Base-by-base conservation (phyloP, 2,113 vertebrate genomes). In the Pachyramphus minor region DNA sequence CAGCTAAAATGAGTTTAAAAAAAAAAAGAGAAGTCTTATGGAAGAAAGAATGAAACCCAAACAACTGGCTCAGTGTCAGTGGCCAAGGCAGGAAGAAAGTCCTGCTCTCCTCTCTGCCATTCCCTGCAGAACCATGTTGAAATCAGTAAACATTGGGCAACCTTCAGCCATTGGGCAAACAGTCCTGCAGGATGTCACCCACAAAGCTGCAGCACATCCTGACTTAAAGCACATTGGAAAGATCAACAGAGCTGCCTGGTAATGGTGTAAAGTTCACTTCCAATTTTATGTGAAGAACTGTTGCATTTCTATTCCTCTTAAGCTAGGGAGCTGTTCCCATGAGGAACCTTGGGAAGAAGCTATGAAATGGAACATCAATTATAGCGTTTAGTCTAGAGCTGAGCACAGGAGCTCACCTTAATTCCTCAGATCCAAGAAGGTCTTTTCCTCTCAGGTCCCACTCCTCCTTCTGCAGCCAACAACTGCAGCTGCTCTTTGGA, bases 131-230 rank as follows among this genome's bases (percentile, higher is more conserved):
- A 77, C n/a, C 28, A 8, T 74, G 83, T 63, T 47, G 86, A 95
- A 95, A 95, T 93, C 76, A 16, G 72, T 55, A 88, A 95, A 86
- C 37, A 89, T 31, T 84, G 83, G 55, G 72, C 79, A 94, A 92
- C 45, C 64, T 44, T 49, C 25, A 84, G 5, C 59, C 62, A 41
- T 22, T 2, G 3, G 59, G 83, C 56, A 78, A 71, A 53, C 0
- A 82, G 16, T 41, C 12, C 59, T 78, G 30, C 33, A 39, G 33
- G 9, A 8, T 6, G 25, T 20, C 44, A 52, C 49, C 30, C 21
- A 56, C 7, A 60, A 18, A 56, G 49, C 88, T 64, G 56, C 45
- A 58, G 50, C 37, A 66, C 45, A 60, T 35, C 67, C 4, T 10
- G 66, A 50, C 63, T 45, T 27, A 18, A 44, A 75, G 49, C 74